Conservation (phyloP, 1,140 invertebrate species). For the Zophobas morio region DNA sequence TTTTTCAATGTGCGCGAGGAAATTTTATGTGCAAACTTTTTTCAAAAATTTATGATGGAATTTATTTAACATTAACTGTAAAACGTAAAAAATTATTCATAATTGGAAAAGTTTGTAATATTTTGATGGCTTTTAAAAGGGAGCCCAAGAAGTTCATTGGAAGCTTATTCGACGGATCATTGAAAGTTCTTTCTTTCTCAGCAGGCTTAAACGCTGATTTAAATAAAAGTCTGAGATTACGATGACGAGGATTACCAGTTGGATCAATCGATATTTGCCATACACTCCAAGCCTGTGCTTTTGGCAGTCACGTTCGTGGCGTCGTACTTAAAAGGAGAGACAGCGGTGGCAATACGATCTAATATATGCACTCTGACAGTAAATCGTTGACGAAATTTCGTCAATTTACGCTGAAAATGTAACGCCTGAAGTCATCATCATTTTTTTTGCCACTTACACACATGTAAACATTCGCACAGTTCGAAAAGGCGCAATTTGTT, state of each 20-base stretch:
- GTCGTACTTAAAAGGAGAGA: too few species aligned
- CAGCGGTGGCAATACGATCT: too few species aligned
- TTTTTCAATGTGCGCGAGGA: not conserved
- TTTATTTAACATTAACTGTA: conserved; percentile 21
- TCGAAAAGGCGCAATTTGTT: too few species aligned
- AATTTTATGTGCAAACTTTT: not conserved
- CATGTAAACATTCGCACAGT: too few species aligned
- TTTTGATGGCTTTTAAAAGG: conserved; percentile 36
- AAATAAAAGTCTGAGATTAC: conserved; percentile 22
- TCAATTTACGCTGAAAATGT: too few species aligned
- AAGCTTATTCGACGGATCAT: conserved; percentile 36
- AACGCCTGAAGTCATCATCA: too few species aligned
- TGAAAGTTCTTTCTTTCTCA: conserved; percentile 21
- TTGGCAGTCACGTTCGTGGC: too few species aligned
- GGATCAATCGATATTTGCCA: not conserved
- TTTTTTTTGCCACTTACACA: too few species aligned
- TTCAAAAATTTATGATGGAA: not conserved
- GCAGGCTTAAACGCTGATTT: conserved; percentile 35
- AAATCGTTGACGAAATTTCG: too few species aligned
- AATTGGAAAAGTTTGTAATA: conserved; percentile 42
- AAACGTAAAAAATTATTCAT: conserved; percentile 33
- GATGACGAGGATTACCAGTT: not conserved
- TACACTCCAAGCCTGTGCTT: not conserved
- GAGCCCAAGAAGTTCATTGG: conserved; percentile 14
- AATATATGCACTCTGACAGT: too few species aligned